Conservation (phyloP, 2,888 invertebrate genomes). For the Euzophera pinguis region DNA sequence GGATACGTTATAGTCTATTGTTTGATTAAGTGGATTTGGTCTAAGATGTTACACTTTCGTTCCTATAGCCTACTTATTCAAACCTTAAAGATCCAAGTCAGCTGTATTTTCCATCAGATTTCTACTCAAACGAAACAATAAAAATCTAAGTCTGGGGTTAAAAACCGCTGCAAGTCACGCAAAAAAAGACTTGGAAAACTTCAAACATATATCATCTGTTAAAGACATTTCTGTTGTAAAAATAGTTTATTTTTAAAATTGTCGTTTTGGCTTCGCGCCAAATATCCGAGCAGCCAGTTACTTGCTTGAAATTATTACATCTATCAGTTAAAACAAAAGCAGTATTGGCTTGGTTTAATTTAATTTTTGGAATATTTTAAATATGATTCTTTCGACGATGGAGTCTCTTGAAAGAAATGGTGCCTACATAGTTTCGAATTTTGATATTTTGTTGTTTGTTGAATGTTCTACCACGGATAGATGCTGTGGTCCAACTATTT, state of each 20-base stretch:
- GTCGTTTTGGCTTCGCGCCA: not conserved
- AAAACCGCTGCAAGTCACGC: not conserved
- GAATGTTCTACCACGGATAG: no score
- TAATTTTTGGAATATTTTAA: not conserved
- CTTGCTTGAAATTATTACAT: conserved; percentile 6
- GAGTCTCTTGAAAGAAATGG: no score
- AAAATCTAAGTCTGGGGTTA: not conserved
- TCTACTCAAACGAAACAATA: not conserved
- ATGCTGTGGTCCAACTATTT: no score
- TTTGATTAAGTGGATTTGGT: no score
- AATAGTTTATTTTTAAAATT: conserved; percentile 9
- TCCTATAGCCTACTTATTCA: no score
- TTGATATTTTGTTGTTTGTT: no score
- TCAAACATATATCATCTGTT: conserved; percentile 2
- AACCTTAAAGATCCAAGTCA: no score
- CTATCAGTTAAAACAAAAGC: not conserved
- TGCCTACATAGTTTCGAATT: no score
- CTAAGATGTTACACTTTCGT: no score
- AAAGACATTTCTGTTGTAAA: not conserved
- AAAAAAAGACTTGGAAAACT: not conserved
- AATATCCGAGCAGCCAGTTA: not conserved
- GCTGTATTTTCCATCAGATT: no score
- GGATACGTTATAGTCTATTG: no score
- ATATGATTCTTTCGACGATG: not conserved
- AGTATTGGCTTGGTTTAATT: not conserved